phyloP scores from a whole-genome alignment of 2,113 vertebrate species.

The Noctilio leporinus region DNA sequence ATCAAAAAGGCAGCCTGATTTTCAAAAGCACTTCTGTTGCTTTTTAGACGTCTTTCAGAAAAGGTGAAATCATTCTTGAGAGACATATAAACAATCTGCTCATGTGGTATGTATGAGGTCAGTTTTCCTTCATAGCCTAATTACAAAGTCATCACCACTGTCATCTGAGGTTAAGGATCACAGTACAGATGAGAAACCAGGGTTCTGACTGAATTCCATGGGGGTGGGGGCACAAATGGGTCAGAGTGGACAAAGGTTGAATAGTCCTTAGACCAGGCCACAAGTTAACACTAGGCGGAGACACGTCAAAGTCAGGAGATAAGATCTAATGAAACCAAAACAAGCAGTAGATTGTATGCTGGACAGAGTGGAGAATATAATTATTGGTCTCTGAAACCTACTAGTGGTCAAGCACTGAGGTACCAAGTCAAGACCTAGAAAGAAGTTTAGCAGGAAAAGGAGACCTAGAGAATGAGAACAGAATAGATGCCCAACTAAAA shows the following conservation, averaged over 20 bases:
- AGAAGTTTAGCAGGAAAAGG: neutral
- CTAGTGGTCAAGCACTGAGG: neutral
- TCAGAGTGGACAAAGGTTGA: neutral
- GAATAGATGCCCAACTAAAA: neutral
- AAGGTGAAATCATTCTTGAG: neutral
- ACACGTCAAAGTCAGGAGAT: neutral
- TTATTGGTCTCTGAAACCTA: neutral
- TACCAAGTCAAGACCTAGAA: neutral
- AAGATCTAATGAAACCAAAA: neutral
- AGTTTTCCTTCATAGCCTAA: neutral
- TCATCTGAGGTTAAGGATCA: neutral
- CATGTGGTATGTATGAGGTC: neutral
- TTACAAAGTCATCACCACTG: neutral
- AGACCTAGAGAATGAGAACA: neutral
- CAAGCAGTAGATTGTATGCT: neutral
- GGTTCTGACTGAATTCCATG: neutral
- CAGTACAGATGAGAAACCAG: neutral
- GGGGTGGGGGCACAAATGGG: neutral
- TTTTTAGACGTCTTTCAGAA: neutral
- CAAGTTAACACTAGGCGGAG: neutral
- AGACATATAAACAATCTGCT: neutral
- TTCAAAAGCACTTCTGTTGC: neutral
- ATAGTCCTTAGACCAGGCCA: neutral
- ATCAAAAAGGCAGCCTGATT: conserved; percentile 26
- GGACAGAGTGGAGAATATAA: neutral